These are phyloP conservation scores for Salarias fasciatus DNA, from an alignment of 2,797 vertebrate species.

Conservation along the genomic window DNA sequence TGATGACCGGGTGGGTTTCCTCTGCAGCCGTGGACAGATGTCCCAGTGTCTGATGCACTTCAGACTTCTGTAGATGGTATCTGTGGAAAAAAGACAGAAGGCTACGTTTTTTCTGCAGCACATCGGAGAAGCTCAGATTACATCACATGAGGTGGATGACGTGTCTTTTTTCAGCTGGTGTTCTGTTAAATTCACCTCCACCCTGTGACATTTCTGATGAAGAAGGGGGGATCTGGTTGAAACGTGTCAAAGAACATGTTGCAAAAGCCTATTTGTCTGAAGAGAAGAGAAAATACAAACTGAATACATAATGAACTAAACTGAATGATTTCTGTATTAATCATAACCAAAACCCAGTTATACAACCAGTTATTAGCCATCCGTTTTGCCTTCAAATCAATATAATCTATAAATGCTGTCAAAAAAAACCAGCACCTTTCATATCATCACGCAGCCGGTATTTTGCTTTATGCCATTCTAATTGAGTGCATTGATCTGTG, in stretches of 20 bases:
- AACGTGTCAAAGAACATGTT: too few species aligned
- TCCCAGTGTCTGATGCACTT: constrained; percentile 57
- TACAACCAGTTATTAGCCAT: background rate
- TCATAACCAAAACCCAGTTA: constrained; percentile 4
- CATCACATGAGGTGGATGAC: background rate
- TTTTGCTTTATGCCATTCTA: constrained; percentile 40
- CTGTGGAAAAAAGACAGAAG: constrained; percentile 45
- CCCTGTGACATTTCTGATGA: too few species aligned
- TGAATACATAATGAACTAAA: too few species aligned
- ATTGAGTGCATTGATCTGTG: constrained; percentile 69
- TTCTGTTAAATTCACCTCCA: too few species aligned
- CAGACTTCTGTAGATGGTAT: constrained; percentile 68
- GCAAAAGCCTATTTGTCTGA: background rate
- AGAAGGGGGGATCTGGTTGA: too few species aligned
- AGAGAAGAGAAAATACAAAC: too few species aligned
- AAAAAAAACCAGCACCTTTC: constrained; percentile 21
- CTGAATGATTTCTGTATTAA: constrained; percentile 2
- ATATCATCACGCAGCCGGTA: constrained; percentile 21
- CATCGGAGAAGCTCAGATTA: background rate
- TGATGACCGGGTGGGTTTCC: constrained; percentile 69
- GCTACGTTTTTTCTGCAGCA: constrained; percentile 6
- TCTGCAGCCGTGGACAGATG: constrained; percentile 43
- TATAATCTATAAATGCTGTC: constrained; percentile 28
- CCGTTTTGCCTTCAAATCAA: background rate
- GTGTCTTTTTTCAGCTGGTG: background rate